Evolutionary conservation across 2,797 vertebrate species (phyloP).

Genomic region (Pelodytes ibericus): DNA sequence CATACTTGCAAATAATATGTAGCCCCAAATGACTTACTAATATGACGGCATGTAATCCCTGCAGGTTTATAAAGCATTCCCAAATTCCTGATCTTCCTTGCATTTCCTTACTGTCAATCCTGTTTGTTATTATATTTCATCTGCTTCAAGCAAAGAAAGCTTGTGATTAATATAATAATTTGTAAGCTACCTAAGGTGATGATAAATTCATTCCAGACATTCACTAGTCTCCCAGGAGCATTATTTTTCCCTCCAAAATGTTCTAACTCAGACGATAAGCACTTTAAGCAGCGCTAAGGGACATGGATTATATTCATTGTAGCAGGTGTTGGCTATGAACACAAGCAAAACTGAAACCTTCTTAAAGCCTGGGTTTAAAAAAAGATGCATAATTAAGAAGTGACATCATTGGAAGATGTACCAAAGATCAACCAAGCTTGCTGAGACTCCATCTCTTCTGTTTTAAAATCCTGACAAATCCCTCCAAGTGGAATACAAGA

Average conservation of each 20-base stretch:
- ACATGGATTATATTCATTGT: slow-evolving; percentile 64
- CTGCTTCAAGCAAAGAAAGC: slow-evolving; percentile 36
- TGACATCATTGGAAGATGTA: slow-evolving; percentile 67
- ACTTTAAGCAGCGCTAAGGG: slow-evolving; percentile 62
- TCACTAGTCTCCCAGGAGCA: slow-evolving; percentile 61
- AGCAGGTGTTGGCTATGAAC: slow-evolving; percentile 68
- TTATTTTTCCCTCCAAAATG: slow-evolving; percentile 64
- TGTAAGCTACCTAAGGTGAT: slow-evolving; percentile 51
- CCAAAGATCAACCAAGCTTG: slow-evolving; percentile 65
- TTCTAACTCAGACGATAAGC: slow-evolving; percentile 72
- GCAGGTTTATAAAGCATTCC: slow-evolving; percentile 22
- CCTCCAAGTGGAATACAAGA: slow-evolving; percentile 58
- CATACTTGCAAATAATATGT: not conserved
- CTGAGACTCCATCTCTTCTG: slow-evolving; percentile 64
- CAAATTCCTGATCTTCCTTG: slow-evolving; percentile 29
- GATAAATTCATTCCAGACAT: slow-evolving; percentile 63
- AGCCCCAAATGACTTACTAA: slow-evolving; percentile 13
- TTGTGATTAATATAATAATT: slow-evolving; percentile 47
- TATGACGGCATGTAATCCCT: slow-evolving; percentile 18
- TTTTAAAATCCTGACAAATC: slow-evolving; percentile 64
- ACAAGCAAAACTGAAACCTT: slow-evolving; percentile 62
- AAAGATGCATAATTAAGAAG: slow-evolving; percentile 66
- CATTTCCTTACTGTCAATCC: slow-evolving; percentile 23
- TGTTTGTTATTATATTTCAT: slow-evolving; percentile 21
- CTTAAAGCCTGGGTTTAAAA: slow-evolving; percentile 68